Conservation (phyloP, 2,797 vertebrate species). For the Natrix natrix region DNA sequence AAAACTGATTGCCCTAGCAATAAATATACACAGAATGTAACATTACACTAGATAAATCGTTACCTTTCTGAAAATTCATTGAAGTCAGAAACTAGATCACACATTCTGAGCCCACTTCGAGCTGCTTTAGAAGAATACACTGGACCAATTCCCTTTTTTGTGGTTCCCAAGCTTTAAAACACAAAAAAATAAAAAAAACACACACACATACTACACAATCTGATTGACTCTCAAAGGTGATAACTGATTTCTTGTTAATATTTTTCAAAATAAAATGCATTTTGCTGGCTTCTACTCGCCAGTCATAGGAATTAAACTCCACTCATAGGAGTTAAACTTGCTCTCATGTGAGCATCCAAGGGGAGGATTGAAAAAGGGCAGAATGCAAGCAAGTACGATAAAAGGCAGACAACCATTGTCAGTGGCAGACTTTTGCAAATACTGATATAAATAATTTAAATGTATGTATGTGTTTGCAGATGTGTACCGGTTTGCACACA, state of each 20-base stretch:
- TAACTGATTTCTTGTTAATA: not conserved
- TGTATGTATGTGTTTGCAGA: not conserved
- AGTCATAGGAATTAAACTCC: not conserved
- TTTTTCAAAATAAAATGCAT: not conserved
- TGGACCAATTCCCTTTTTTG: constrained; percentile 96
- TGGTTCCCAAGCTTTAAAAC: constrained; percentile 88
- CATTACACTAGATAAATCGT: constrained; percentile 45
- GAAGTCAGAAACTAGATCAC: constrained; percentile 94
- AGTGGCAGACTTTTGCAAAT: not conserved
- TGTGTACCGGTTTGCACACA: not conserved
- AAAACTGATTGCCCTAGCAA: not conserved
- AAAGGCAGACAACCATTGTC: not conserved
- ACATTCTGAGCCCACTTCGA: constrained; percentile 94
- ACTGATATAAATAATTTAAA: not conserved
- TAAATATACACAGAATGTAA: constrained; percentile 21
- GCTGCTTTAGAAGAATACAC: constrained; percentile 98
- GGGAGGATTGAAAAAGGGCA: not conserved
- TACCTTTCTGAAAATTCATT: constrained; percentile 93
- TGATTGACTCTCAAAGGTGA: constrained; percentile 33
- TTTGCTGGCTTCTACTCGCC: not conserved
- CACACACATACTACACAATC: constrained; percentile 47
- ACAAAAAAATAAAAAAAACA: constrained; percentile 52
- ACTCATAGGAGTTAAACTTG: not conserved
- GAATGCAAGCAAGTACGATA: not conserved
- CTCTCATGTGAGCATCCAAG: not conserved